phyloP scores from a whole-genome alignment of 2,888 invertebrate genomes.

The Caenorhabditis sp. region DNA sequence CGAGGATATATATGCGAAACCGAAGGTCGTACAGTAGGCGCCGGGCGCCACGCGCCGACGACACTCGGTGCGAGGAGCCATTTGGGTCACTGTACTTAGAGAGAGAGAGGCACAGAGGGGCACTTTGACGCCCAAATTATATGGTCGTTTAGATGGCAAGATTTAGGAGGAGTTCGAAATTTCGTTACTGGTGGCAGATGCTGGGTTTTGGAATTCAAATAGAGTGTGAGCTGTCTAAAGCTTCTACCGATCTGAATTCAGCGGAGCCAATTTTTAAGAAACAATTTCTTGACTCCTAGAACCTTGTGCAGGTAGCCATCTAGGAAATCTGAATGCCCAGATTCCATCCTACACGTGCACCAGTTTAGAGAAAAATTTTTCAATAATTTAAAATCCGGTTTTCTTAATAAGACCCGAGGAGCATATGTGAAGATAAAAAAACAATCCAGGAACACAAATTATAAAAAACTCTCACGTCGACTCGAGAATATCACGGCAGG shows the following conservation, averaged over 20 bases:
- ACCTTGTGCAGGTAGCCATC: too few relatives aligned
- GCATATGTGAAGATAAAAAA: not conserved
- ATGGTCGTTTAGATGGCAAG: slow-evolving; percentile 20
- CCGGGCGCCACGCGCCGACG: slow-evolving; percentile 62
- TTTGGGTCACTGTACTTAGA: slow-evolving; percentile 59
- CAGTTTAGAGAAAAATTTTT: too few relatives aligned
- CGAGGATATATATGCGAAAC: slow-evolving; percentile 53
- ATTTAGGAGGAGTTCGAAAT: not conserved
- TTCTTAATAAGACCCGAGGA: too few relatives aligned
- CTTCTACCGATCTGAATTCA: too few relatives aligned
- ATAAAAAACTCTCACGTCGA: too few relatives aligned
- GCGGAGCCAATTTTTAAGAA: too few relatives aligned
- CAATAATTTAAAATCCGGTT: too few relatives aligned
- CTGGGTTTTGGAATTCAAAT: not conserved
- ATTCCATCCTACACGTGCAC: too few relatives aligned
- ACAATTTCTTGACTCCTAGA: too few relatives aligned
- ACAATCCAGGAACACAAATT: not conserved
- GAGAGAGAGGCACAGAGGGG: slow-evolving; percentile 5
- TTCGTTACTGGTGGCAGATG: not conserved
- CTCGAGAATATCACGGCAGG: not conserved
- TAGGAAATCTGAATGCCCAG: too few relatives aligned
- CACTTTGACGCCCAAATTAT: slow-evolving; percentile 37
- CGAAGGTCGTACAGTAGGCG: slow-evolving; percentile 65
- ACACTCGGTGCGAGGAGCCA: slow-evolving; percentile 59
- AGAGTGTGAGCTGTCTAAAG: not conserved